Percentiles rank a stretch among this genome's conserved stretches.
Conservation (phyloP, 2,797 vertebrate species). For the Sebastes ruberrimus region DNA sequence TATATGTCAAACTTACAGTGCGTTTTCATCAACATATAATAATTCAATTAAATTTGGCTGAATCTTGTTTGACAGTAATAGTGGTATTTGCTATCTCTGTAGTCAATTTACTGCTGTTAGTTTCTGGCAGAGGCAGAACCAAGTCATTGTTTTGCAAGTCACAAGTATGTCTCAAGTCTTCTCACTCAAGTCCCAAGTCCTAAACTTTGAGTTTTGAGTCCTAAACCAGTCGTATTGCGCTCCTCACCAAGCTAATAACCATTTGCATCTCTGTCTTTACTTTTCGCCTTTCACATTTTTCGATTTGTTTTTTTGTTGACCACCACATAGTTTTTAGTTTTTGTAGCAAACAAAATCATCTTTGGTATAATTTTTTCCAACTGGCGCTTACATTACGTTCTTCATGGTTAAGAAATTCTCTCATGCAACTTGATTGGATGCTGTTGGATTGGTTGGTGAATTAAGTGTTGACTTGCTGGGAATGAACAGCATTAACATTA, state of each 20-base stretch:
- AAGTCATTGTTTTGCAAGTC: too few species aligned
- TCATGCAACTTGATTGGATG: neutral
- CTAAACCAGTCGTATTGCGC: too few species aligned
- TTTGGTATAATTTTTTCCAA: neutral
- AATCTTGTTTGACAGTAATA: neutral
- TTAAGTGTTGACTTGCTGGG: neutral
- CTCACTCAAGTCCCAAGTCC: too few species aligned
- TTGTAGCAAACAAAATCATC: too few species aligned
- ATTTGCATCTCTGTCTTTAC: too few species aligned
- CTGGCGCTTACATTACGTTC: neutral
- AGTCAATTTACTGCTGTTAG: neutral
- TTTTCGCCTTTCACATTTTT: too few species aligned
- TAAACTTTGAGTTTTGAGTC: too few species aligned
- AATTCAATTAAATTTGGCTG: neutral
- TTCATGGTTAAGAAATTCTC: neutral
- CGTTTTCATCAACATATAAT: neutral
- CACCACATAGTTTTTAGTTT: too few species aligned
- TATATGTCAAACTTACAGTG: neutral
- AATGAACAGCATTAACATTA: neutral
- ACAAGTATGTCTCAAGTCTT: too few species aligned
- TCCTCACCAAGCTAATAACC: too few species aligned
- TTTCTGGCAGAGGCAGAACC: rapidly evolving
- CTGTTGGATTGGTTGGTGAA: neutral
- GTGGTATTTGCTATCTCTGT: neutral
- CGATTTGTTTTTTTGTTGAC: too few species aligned